Percentiles rank a stretch among this genome's conserved stretches.
Conservation (phyloP, 2,113 vertebrate genomes). For the Cyprinus carpio region DNA sequence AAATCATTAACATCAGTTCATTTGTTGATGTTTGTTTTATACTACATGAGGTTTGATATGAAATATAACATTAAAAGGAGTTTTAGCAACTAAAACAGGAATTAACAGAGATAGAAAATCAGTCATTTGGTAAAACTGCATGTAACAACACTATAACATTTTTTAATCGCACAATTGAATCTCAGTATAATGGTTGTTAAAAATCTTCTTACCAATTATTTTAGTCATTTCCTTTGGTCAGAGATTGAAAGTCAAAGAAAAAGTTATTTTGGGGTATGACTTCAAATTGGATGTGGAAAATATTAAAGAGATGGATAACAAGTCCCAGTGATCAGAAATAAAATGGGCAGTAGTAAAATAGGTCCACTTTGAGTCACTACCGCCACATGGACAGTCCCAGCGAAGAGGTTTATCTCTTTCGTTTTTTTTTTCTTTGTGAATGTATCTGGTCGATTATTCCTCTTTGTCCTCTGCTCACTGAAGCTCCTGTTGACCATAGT, state of each 20-base stretch:
- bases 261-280: background rate
- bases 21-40: background rate
- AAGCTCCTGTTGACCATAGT: constrained; percentile 59
- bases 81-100: background rate
- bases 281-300: background rate
- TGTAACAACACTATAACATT: background rate
- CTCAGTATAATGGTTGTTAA: background rate
- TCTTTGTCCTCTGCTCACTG: constrained; percentile 43
- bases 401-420: constrained; percentile 2
- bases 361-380: constrained; percentile 19
- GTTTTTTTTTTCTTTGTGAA: constrained; percentile 12
- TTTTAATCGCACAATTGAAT: background rate
- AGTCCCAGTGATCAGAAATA: constrained; percentile 30
- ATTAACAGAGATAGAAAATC: background rate
- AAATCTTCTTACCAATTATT: background rate
- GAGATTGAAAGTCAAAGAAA: background rate
- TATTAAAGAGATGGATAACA: background rate
- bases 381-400: constrained; percentile 53
- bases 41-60: background rate
- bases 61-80: background rate
- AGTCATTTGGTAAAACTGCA: background rate
- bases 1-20: constrained; percentile 17
- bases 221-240: background rate
- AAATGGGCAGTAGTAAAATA: constrained; percentile 11
- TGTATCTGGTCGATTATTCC: constrained; percentile 48